Evolutionary conservation across 2,888 invertebrate genomes (phyloP).

Genomic region (Poecilus cupreus): DNA sequence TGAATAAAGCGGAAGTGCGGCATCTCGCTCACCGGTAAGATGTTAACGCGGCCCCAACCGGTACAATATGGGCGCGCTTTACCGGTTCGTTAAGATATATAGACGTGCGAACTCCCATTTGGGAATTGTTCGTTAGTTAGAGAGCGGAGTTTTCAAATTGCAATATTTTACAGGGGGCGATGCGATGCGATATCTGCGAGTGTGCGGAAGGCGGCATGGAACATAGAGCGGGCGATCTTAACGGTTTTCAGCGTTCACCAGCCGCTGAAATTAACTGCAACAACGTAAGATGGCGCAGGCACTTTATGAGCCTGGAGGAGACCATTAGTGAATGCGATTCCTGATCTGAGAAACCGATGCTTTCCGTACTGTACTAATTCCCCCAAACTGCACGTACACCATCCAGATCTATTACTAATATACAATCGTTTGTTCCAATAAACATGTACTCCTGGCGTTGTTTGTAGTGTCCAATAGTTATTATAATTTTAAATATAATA

Average conservation of each 20-base stretch:
- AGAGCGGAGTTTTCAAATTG: slow-evolving; percentile 59
- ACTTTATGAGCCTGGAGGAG: neutral
- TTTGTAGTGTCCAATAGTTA: too few species aligned
- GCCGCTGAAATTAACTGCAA: slow-evolving; percentile 14
- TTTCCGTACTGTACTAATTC: too few species aligned
- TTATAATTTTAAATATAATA: too few species aligned
- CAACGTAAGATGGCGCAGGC: neutral
- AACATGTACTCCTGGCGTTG: too few species aligned
- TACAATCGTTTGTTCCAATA: too few species aligned
- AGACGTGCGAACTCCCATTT: slow-evolving; percentile 50
- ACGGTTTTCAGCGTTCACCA: slow-evolving; percentile 16
- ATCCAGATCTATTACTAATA: too few species aligned
- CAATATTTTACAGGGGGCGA: slow-evolving; percentile 59
- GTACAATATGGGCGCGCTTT: slow-evolving; percentile 51
- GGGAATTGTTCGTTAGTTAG: slow-evolving; percentile 56
- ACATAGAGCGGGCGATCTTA: neutral
- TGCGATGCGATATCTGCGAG: slow-evolving; percentile 49
- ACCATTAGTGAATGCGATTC: slow-evolving; percentile 12
- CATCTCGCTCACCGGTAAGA: too few species aligned
- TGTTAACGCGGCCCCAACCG: slow-evolving; percentile 5
- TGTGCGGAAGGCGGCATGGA: neutral
- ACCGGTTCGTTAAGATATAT: slow-evolving; percentile 56
- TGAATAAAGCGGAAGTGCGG: too few species aligned
- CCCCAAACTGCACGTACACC: too few species aligned
- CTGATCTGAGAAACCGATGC: neutral